Conservation (phyloP, 2,888 invertebrate genomes). For the Nycteola revayana region DNA sequence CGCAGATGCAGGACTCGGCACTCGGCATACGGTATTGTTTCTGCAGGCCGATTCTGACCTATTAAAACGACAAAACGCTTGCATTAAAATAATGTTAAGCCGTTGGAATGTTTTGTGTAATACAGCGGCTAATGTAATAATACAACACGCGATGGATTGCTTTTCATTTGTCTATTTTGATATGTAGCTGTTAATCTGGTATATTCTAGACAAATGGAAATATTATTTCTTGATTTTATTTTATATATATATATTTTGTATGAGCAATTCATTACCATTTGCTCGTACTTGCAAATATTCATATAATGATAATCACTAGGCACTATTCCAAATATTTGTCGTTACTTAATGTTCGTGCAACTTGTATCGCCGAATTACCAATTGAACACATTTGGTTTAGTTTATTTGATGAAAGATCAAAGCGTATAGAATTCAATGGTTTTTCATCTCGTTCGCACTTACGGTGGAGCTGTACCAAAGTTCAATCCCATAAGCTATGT, state of each 20-base stretch:
- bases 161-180: no score
- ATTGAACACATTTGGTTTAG: conserved; percentile 8
- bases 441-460: conserved; percentile 27
- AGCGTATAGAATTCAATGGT: conserved; percentile 25
- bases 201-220: no score
- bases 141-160: conserved; percentile 8
- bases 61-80: conserved; percentile 21
- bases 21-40: conserved; percentile 6
- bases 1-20: conserved; percentile 20
- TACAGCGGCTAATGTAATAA: conserved; percentile 12
- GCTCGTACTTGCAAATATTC: no score
- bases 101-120: conserved; percentile 3
- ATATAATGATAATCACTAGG: no score
- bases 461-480: conserved; percentile 11
- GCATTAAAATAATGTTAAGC: conserved; percentile 13
- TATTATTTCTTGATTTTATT: no score
- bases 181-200: no score
- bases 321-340: no score
- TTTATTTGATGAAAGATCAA: conserved; percentile 20
- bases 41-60: conserved; percentile 10
- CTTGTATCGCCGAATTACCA: no score
- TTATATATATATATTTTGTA: no score
- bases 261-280: no score
- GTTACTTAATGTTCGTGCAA: conserved; percentile 1
- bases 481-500: conserved; percentile 19